phyloP scores from a whole-genome alignment of 2,797 vertebrate species.

The Vireo griseus region DNA sequence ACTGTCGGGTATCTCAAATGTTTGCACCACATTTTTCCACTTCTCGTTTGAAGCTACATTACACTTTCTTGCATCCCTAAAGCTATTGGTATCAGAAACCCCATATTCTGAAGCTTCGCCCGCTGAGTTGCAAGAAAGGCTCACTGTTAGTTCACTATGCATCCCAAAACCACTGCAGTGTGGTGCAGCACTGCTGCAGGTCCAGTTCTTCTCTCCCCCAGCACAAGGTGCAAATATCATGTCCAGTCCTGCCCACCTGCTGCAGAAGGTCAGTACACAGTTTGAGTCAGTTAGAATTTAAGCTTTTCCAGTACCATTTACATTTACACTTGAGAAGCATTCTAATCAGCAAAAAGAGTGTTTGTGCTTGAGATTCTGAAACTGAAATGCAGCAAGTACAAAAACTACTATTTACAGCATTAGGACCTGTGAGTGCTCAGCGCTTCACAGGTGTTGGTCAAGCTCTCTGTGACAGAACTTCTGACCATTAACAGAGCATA shows the following conservation, averaged over 20 bases:
- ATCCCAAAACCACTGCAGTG: neutral
- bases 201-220: neutral
- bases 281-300: neutral
- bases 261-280: neutral
- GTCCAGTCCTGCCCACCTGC: neutral
- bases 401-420: neutral
- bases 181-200: neutral
- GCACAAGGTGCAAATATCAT: neutral
- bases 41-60: neutral
- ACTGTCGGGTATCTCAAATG: neutral
- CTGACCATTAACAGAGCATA: neutral
- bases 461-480: neutral
- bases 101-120: neutral
- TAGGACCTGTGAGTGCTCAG: neutral
- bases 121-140: neutral
- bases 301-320: neutral
- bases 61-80: neutral
- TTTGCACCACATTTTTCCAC: neutral
- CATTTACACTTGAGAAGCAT: neutral
- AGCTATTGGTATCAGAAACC: neutral
- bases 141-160: accelerated
- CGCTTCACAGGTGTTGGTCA: neutral
- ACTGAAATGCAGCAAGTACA: neutral
- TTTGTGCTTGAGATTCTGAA: neutral
- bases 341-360: neutral